These are phyloP conservation scores for Apostichopus californicus DNA, from an alignment of 35 echinoderm and acorn worm species.

Conservation along the genomic window DNA sequence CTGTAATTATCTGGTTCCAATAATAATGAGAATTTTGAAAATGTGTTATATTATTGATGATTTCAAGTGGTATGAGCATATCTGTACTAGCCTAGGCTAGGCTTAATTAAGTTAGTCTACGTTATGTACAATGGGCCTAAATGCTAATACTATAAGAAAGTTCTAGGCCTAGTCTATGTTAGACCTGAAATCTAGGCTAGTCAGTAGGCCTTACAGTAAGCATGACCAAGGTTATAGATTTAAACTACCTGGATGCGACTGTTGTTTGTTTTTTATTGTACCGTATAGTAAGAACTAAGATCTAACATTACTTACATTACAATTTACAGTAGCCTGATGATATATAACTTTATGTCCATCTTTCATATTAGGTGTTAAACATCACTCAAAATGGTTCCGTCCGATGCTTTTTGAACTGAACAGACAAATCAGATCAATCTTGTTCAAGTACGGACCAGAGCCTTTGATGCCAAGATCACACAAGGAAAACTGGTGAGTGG, in stretches of 20 bases:
- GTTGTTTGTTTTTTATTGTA: too few relatives aligned
- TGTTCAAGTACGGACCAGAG: conserved; percentile 77
- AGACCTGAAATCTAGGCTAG: too few relatives aligned
- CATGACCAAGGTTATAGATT: too few relatives aligned
- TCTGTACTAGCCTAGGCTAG: not conserved
- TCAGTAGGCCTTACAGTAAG: too few relatives aligned
- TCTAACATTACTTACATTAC: too few relatives aligned
- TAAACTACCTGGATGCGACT: too few relatives aligned
- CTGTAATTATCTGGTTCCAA: not conserved
- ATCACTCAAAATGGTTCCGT: conserved; percentile 87
- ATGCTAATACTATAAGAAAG: too few relatives aligned
- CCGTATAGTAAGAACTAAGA: too few relatives aligned
- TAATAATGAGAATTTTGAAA: too few relatives aligned
- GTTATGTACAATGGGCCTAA: too few relatives aligned
- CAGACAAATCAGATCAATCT: conserved; percentile 65
- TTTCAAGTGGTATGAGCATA: not conserved
- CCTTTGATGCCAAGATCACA: conserved; percentile 79
- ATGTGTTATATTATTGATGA: too few relatives aligned
- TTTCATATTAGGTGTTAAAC: conserved; percentile 61
- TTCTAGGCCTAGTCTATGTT: not conserved
- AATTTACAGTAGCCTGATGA: not conserved
- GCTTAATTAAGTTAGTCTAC: not conserved
- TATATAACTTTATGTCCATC: not conserved
- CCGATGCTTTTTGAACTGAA: conserved; percentile 77
- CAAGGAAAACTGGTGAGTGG: conserved; percentile 91